Evolutionary conservation across 1,140 invertebrate species (phyloP).

Genomic region (Cydia fagiglandana): DNA sequence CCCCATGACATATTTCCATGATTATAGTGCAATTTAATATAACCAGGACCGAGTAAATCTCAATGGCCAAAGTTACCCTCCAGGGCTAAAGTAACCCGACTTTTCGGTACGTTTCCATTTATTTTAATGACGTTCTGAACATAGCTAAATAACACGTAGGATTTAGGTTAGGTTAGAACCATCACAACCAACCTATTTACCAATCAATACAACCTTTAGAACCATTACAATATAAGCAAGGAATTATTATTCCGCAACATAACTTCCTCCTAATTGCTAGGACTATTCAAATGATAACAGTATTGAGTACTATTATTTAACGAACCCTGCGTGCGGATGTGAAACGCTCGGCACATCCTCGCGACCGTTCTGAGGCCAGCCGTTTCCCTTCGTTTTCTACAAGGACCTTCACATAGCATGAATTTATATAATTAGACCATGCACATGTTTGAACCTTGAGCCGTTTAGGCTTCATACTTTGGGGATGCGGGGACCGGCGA

Average conservation of each 20-base stretch:
- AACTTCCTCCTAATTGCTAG: background rate
- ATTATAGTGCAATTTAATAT: too few species aligned
- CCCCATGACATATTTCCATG: too few species aligned
- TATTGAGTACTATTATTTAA: conserved; percentile 25
- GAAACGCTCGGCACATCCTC: conserved; percentile 24
- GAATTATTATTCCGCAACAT: background rate
- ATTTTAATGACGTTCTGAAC: too few species aligned
- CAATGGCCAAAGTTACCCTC: too few species aligned
- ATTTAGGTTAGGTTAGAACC: too few species aligned
- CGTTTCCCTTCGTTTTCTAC: conserved; percentile 26
- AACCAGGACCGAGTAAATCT: too few species aligned
- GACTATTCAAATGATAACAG: conserved; percentile 6
- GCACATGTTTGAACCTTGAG: background rate
- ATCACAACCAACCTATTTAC: too few species aligned
- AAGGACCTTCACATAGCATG: conserved; percentile 4
- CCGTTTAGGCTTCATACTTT: background rate
- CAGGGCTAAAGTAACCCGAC: too few species aligned
- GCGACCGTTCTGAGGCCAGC: background rate
- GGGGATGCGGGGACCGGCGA: background rate
- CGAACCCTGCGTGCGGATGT: conserved; percentile 12
- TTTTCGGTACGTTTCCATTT: too few species aligned
- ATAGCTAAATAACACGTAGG: too few species aligned
- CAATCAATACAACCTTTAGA: too few species aligned
- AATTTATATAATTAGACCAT: conserved; percentile 4
- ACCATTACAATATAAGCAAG: background rate